A percentile compares a stretch with the other conserved stretches of the same genome.
Evolutionary conservation across 2,888 invertebrate species (phyloP).

Genomic region (Leptura quadrifasciata): DNA sequence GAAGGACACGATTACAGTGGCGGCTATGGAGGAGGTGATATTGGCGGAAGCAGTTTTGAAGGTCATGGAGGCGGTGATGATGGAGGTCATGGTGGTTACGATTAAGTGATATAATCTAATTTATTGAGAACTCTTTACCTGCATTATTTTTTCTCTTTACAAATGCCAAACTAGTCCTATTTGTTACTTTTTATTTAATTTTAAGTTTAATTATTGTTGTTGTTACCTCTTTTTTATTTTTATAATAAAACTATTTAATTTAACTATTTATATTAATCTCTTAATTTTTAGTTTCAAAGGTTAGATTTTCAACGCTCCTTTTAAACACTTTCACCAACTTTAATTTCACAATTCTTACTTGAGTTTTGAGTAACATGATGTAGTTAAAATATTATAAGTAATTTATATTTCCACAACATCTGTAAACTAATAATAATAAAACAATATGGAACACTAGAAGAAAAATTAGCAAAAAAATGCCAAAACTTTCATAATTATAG

Average conservation of each 20-base stretch:
- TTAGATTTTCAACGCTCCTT: not conserved
- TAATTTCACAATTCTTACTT: too few species aligned
- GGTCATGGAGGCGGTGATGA: conserved; percentile 38
- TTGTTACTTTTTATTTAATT: conserved; percentile 45
- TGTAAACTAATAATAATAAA: too few species aligned
- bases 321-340: not conserved
- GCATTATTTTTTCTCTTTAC: conserved; percentile 38
- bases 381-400: too few species aligned
- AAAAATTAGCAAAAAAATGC: too few species aligned
- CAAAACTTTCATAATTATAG: too few species aligned
- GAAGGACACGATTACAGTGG: conserved; percentile 53
- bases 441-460: too few species aligned
- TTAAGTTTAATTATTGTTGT: conserved; percentile 36
- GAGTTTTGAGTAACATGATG: too few species aligned
- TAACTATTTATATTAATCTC: not conserved
- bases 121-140: conserved; percentile 26
- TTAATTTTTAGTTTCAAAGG: not conserved
- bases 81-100: conserved; percentile 49
- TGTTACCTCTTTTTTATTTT: conserved; percentile 41
- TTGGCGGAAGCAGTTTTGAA: conserved; percentile 31
- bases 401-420: too few species aligned
- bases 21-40: conserved; percentile 45
- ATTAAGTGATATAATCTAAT: conserved; percentile 32
- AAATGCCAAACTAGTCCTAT: conserved; percentile 55
- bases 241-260: conserved; percentile 42